A percentile compares a stretch with the other conserved stretches of the same genome.
phyloP scores from a whole-genome alignment of 2,113 vertebrate species.

The Pandion haliaetus region DNA sequence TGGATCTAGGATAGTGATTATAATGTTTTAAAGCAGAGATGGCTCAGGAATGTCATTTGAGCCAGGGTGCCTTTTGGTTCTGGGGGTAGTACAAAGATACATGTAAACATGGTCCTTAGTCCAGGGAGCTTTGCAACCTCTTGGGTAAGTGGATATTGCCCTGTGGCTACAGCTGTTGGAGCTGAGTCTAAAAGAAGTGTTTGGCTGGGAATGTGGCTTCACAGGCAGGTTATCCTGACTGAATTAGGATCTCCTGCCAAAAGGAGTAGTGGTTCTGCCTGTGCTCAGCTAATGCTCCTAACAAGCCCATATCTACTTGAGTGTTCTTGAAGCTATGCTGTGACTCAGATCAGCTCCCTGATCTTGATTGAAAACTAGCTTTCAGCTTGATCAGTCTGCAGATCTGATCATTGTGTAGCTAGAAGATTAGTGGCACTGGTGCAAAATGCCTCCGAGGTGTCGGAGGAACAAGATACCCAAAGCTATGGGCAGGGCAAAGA shows the following conservation, averaged over 20 bases:
- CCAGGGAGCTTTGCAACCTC: background rate
- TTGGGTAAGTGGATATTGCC: background rate
- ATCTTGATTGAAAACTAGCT: background rate
- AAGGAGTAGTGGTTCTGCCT: background rate
- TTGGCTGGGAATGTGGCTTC: background rate
- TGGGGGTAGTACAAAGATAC: background rate
- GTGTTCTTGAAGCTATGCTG: background rate
- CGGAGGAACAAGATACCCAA: rapidly evolving
- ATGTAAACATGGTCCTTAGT: background rate
- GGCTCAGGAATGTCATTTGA: background rate
- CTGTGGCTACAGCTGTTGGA: background rate
- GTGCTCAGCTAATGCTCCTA: background rate
- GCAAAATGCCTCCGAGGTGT: background rate
- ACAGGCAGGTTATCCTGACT: background rate
- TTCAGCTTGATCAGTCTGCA: background rate
- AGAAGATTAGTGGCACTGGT: background rate
- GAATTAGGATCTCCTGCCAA: background rate
- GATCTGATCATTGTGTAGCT: background rate
- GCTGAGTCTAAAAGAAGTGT: background rate
- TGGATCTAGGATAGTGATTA: background rate
- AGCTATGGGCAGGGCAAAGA: background rate
- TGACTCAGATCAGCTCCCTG: background rate
- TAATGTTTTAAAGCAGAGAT: background rate
- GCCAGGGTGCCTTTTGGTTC: background rate
- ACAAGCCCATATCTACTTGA: background rate